Base-by-base conservation (phyloP, 2,797 vertebrate genomes). In the Morus bassanus region DNA sequence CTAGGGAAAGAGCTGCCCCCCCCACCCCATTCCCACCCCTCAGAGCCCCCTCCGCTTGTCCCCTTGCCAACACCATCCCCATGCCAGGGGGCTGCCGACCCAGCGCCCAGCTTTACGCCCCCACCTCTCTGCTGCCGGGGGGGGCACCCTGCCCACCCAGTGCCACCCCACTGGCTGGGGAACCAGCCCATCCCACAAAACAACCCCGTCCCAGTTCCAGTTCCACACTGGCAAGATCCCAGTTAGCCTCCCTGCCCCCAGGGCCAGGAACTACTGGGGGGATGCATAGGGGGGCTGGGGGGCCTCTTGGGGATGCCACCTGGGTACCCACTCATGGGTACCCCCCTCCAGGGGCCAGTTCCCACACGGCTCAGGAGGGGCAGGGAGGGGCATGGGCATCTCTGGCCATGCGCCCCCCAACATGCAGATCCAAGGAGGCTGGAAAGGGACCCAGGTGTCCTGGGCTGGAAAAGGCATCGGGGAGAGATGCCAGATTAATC, bases 401-500 rank as follows among this genome's bases (percentile, higher is more conserved):
- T 48, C 92, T 61, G 24, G 75, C 28, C 45, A 50, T 21, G 18
- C 35, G 9, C 27, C 31, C 15, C 35, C 5, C 51, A 67, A 24
- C 7, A 21, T 0, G 0, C 45, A 81, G 61, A 57, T 37, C 21
- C 35, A 86, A 90, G 88, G 68, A 93, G 60, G 28, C 76, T 95
- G 79, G 88, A 95, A 95, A 72, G 76, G 60, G 60, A 95, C 37
- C 69, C 93, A 81, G 76, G 85, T 91, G 92, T 92, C 89, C 91
- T 82, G 74, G 57, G 46, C 90, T 97, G 90, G 83, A 96, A 93
- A 65, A 95, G 80, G 57, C 57, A 78, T 30, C 1, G 1, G 24
- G 48, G 14, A 90, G 65, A 72, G 61, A 74, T 61, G 94, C 94
- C 96, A 97, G 88, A 86, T 90, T 83, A 88, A 88, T 90, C 84